These are phyloP conservation scores for Malaclemys terrapin DNA, from an alignment of 2,113 vertebrate species.

Conservation along the genomic window DNA sequence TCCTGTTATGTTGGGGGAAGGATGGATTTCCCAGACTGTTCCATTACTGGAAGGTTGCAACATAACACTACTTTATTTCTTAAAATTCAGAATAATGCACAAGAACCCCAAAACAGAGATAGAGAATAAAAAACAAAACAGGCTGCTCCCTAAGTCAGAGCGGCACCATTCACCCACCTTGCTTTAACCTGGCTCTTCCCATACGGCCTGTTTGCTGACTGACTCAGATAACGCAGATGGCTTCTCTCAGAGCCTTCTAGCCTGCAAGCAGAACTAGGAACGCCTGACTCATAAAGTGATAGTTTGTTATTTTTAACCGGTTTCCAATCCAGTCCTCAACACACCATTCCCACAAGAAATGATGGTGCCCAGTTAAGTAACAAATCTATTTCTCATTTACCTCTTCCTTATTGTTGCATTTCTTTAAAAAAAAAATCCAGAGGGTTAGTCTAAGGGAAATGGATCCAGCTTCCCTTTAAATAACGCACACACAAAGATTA, in stretches of 20 bases:
- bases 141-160: not conserved
- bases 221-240: not conserved
- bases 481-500: accelerated
- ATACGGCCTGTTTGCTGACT: not conserved
- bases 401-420: not conserved
- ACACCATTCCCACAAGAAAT: not conserved
- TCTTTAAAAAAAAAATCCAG: not conserved
- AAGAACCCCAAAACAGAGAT: not conserved
- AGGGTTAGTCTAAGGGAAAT: not conserved
- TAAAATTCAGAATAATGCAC: not conserved
- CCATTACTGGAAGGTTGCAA: not conserved
- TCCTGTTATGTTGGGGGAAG: not conserved
- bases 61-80: not conserved
- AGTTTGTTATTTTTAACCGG: not conserved
- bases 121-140: not conserved
- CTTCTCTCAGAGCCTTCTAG: not conserved
- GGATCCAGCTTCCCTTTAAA: not conserved
- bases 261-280: not conserved
- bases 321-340: not conserved
- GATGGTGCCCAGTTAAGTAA: not conserved
- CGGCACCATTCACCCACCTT: not conserved
- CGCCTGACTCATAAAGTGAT: not conserved
- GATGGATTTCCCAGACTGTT: not conserved
- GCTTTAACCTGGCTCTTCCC: not conserved
- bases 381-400: not conserved